Evolutionary conservation across 2,113 vertebrate species (phyloP).

Genomic region (Thryonomys swinderianus): DNA sequence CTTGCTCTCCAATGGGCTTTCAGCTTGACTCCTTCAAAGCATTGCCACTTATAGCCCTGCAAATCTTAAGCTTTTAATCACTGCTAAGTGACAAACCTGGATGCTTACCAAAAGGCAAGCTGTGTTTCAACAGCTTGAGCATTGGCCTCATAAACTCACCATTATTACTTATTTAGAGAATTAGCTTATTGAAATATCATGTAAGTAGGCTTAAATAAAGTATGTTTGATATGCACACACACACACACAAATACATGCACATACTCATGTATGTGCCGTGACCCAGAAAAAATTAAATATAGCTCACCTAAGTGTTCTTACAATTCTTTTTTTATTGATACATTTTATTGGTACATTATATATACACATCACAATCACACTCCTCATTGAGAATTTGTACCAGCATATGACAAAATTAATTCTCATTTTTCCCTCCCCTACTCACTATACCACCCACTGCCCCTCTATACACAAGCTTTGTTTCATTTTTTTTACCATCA

Average conservation of each 20-base stretch:
- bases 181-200: neutral
- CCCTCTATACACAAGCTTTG: too few relatives aligned
- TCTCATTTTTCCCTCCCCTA: too few relatives aligned
- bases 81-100: neutral
- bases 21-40: slow-evolving; percentile 9
- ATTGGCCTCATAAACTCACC: neutral
- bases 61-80: slow-evolving; percentile 33
- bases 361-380: too few relatives aligned
- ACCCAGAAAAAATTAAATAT: neutral
- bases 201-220: neutral
- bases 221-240: neutral
- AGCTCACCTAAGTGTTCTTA: neutral
- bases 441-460: too few relatives aligned
- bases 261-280: too few relatives aligned
- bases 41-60: neutral
- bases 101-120: neutral
- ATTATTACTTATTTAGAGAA: neutral
- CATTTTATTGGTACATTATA: too few relatives aligned
- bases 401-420: too few relatives aligned
- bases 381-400: too few relatives aligned
- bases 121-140: neutral
- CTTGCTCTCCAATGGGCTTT: neutral
- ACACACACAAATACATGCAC: neutral
- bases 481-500: too few relatives aligned
- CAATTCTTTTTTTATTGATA: too few relatives aligned